phyloP scores from a whole-genome alignment of 2,888 invertebrate genomes.

The Piscicola geometra region DNA sequence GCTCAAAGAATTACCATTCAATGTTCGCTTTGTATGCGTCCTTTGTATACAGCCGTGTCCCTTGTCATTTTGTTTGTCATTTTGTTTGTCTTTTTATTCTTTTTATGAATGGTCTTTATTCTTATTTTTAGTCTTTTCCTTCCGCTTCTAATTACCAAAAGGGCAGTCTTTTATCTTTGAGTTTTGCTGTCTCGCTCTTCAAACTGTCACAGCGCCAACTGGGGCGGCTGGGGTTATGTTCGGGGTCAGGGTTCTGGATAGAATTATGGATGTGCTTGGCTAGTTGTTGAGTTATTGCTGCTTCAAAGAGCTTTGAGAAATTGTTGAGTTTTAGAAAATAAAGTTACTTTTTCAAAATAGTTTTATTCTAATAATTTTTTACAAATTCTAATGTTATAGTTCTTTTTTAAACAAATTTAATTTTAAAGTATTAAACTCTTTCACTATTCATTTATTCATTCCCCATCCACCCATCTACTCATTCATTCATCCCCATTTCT shows the following conservation, averaged over 20 bases:
- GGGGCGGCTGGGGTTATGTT: not conserved
- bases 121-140: not conserved
- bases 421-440: too few relatives aligned
- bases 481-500: too few relatives aligned
- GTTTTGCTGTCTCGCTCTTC: not conserved
- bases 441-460: too few relatives aligned
- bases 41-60: not conserved
- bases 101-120: not conserved
- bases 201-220: not conserved
- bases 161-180: not conserved
- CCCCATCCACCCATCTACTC: too few relatives aligned
- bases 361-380: too few relatives aligned
- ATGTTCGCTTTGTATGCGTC: too few relatives aligned
- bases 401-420: too few relatives aligned
- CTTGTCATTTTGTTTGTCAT: not conserved
- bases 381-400: too few relatives aligned
- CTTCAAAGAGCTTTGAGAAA: too few relatives aligned
- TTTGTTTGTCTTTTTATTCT: not conserved
- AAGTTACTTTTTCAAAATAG: too few relatives aligned
- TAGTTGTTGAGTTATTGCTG: not conserved
- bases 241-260: not conserved
- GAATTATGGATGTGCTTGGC: not conserved
- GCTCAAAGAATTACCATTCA: too few relatives aligned
- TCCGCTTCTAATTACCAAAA: not conserved
- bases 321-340: too few relatives aligned